A percentile compares a stretch with the other conserved stretches of the same genome.
Evolutionary conservation across 2,888 invertebrate species (phyloP).

Genomic region (Isotomurus palustris): DNA sequence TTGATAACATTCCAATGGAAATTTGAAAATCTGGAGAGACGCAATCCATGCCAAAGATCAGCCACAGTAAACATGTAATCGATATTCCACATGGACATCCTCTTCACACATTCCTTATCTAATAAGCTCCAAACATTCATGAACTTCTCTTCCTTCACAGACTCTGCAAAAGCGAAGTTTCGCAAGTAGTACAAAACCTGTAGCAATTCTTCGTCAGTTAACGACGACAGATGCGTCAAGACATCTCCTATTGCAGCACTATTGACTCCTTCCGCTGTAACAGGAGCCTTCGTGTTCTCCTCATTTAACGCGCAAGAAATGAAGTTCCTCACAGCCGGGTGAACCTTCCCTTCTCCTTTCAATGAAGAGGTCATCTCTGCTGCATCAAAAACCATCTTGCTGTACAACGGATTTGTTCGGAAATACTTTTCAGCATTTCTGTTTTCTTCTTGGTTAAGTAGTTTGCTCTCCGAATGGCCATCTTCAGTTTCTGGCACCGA

Average conservation of each 20-base stretch:
- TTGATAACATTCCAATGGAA: conserved; percentile 57
- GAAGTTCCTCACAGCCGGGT: conserved; percentile 5
- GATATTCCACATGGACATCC: conserved; percentile 54
- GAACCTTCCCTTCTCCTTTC: background rate
- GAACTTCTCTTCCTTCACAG: conserved; percentile 58
- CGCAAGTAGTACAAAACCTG: conserved; percentile 21
- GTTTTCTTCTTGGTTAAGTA: too few species aligned
- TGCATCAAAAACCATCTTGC: background rate
- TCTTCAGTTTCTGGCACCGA: too few species aligned
- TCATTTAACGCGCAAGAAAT: conserved; percentile 1
- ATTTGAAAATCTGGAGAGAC: conserved; percentile 17
- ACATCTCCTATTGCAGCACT: background rate
- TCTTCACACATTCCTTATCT: conserved; percentile 60
- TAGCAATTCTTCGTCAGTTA: conserved; percentile 28
- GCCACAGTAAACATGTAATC: conserved; percentile 58
- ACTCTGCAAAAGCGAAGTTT: conserved; percentile 52
- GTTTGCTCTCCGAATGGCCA: too few species aligned
- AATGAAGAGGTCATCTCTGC: background rate
- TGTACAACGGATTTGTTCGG: background rate
- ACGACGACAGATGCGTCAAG: conserved; percentile 9
- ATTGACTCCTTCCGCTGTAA: background rate
- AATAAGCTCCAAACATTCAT: conserved; percentile 63
- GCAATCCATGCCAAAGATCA: conserved; percentile 60
- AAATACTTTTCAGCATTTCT: background rate
- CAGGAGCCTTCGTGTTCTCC: background rate